These are phyloP conservation scores for Chrysogorgia sp. DNA, from an alignment of 92 coral and sea anemone species.

Conservation along the genomic window DNA sequence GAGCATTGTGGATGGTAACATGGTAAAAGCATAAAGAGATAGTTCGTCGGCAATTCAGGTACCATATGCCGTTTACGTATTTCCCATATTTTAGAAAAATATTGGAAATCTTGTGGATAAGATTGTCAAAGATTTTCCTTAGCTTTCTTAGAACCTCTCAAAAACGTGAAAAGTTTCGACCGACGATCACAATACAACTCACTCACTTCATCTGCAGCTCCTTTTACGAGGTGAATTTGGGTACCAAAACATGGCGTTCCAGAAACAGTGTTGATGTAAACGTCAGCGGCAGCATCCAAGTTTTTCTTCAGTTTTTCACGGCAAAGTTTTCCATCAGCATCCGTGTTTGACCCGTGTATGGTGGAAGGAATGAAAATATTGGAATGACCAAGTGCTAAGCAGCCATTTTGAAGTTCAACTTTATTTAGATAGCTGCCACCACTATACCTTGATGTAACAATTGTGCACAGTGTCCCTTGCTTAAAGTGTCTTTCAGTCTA, in stretches of 20 bases:
- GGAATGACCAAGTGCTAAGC: slow-evolving; percentile 27
- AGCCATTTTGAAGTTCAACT: slow-evolving; percentile 4
- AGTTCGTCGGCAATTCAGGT: neutral
- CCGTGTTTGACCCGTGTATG: slow-evolving; percentile 7
- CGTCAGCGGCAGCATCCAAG: slow-evolving; percentile 29
- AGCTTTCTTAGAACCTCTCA: neutral
- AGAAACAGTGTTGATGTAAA: slow-evolving; percentile 35
- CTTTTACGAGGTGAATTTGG: slow-evolving; percentile 17
- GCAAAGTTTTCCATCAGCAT: slow-evolving; percentile 11
- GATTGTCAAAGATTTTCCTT: neutral
- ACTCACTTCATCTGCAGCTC: neutral
- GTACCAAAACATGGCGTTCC: slow-evolving; percentile 43
- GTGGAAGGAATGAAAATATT: slow-evolving; percentile 36
- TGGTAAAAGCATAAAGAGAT: slow-evolving; percentile 39
- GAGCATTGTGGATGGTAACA: slow-evolving; percentile 39
- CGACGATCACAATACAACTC: neutral
- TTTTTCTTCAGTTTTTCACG: slow-evolving; percentile 21
- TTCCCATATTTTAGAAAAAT: neutral
- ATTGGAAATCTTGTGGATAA: neutral
- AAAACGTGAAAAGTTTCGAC: neutral
- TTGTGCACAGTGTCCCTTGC: slow-evolving; percentile 9
- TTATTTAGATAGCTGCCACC: slow-evolving; percentile 21
- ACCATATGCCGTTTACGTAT: neutral
- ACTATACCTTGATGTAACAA: slow-evolving; percentile 9
- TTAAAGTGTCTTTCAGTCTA: slow-evolving; percentile 57